Conservation (phyloP, 2,888 invertebrate genomes). For the Eremobia ochroleuca region DNA sequence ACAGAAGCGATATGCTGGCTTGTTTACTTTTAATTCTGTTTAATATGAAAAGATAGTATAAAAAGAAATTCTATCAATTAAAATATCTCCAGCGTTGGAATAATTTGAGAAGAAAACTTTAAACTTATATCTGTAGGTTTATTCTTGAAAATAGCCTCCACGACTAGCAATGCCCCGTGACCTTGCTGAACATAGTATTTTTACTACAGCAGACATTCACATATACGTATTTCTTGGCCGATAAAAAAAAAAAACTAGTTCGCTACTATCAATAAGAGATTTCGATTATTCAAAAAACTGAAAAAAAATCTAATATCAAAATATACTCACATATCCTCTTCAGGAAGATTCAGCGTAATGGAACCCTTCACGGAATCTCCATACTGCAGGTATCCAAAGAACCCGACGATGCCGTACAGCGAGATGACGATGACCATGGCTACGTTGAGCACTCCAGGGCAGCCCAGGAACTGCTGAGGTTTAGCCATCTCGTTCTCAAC, state of each 20-base stretch:
- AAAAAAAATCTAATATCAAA: not conserved
- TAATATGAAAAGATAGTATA: too few relatives aligned
- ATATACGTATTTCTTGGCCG: not conserved
- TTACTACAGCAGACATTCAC: not conserved
- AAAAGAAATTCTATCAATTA: too few relatives aligned
- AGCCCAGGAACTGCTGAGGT: slow-evolving; percentile 95
- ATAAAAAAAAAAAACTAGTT: not conserved
- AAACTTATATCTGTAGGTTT: not conserved
- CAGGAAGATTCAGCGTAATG: slow-evolving; percentile 96
- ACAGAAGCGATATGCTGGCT: too few relatives aligned
- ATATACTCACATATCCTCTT: slow-evolving; percentile 92
- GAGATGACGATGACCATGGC: slow-evolving; percentile 95
- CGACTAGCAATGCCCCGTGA: too few relatives aligned
- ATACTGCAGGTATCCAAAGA: slow-evolving; percentile 97
- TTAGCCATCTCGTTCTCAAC: slow-evolving; percentile 97
- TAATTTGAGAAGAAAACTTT: not conserved
- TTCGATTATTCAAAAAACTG: not conserved
- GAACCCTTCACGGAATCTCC: slow-evolving; percentile 94
- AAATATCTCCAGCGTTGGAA: too few relatives aligned
- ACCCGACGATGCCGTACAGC: slow-evolving; percentile 95
- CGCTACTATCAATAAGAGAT: not conserved
- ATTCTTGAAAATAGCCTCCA: too few relatives aligned
- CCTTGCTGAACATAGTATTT: not conserved
- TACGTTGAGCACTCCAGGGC: slow-evolving; percentile 96
- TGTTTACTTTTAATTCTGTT: not conserved